A percentile compares a stretch with the other conserved stretches of the same genome.
phyloP scores from a whole-genome alignment of 2,113 vertebrate genomes.

The Geococcyx californianus region DNA sequence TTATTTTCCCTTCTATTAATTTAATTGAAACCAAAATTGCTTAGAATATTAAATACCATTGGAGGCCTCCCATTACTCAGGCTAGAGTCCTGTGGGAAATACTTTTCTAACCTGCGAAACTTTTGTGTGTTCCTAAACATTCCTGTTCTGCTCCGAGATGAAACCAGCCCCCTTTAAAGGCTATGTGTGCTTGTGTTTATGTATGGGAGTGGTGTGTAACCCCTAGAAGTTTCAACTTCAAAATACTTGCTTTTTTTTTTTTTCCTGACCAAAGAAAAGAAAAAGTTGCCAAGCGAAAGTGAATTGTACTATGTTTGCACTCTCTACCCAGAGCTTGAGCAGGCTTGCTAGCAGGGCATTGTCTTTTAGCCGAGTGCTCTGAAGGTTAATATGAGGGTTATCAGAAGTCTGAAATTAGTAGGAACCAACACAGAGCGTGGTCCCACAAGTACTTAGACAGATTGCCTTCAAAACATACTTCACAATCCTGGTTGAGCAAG shows the following conservation, averaged over 20 bases:
- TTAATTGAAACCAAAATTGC: slow-evolving; percentile 48
- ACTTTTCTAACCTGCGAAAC: neutral
- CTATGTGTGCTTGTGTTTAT: neutral
- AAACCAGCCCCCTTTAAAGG: neutral
- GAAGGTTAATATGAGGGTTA: neutral
- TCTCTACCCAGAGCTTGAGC: neutral
- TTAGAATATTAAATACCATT: slow-evolving; percentile 39
- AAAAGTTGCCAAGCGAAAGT: neutral
- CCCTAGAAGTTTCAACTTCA: neutral
- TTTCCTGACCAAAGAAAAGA: neutral
- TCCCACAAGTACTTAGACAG: neutral
- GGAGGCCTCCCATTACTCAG: neutral
- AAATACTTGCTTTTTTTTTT: neutral
- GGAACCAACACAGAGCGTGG: neutral
- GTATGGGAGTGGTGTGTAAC: neutral
- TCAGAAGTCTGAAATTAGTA: neutral
- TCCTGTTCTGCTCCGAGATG: neutral
- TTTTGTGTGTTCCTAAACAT: neutral
- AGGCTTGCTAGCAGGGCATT: neutral
- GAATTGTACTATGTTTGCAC: neutral
- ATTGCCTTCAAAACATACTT: neutral
- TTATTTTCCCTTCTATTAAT: slow-evolving; percentile 37
- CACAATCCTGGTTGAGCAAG: neutral
- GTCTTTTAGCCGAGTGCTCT: neutral
- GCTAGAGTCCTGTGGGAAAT: neutral